Evolutionary conservation across 1,140 invertebrate genomes (phyloP), one percentile per base, ranked within the genome.

Genomic region (Eupristina koningsbergeri): DNA sequence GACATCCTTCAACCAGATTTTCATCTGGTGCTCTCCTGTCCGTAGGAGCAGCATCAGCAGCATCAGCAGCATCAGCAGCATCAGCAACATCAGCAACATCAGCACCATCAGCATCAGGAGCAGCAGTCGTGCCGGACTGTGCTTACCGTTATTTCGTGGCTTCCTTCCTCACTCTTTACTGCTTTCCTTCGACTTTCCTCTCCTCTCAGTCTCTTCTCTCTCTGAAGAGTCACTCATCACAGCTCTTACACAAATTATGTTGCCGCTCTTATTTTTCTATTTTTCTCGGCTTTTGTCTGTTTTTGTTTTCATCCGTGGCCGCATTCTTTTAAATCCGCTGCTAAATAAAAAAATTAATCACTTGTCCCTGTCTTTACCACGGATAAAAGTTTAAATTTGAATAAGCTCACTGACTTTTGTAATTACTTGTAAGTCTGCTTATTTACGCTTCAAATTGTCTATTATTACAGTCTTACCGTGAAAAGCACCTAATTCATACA

Each of bases 1-100:
- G 47, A 71, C 64, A 80, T 80, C 64, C 78, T 50, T 80, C 64
- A 71, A 53, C 45, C 36, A 81, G 80, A 81, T 81, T 74, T 58
- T 61, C 47, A 81, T 81, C 80, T 63, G 71, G 26, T 15, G 39
- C 47, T 8, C 11, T 29, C 7, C 45, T 29, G 29, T n/a, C 41
- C 34, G 41, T n/a, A 13, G n/a, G 6, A 29, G 26, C 22, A 26
- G 26, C 58, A n/a, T n/a, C n/a, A n/a, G n/a, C n/a, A n/a, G n/a
- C n/a, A n/a, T n/a, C n/a, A n/a, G n/a, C n/a, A n/a, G n/a, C n/a
- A n/a, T n/a, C n/a, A n/a, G n/a, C 29, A 29, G 29, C 61, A 19
- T 11, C 29, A 67, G 64, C 64, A 45, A 0, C 63, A 34, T 58
- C 78, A 58, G 63, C n/a, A n/a, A n/a, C n/a, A n/a, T n/a, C n/a